phyloP scores from a whole-genome alignment of 2,113 vertebrate genomes.

The Embiotoca jacksoni region DNA sequence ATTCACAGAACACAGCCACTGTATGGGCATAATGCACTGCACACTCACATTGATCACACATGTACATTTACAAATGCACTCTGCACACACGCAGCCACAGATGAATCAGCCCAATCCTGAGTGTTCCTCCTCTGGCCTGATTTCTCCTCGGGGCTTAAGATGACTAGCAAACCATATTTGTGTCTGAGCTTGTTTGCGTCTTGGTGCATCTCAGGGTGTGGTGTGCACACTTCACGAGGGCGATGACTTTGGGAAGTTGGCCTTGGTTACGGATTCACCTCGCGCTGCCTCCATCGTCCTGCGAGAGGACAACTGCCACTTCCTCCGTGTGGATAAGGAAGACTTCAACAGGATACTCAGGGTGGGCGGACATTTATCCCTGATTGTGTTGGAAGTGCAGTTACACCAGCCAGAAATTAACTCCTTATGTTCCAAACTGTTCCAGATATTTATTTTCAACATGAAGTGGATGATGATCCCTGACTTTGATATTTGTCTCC shows the following conservation, averaged over 20 bases:
- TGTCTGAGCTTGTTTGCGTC: constrained; percentile 29
- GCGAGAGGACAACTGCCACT: constrained; percentile 98
- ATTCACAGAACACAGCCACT: constrained; percentile 36
- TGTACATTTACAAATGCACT: constrained; percentile 1
- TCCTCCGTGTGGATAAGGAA: constrained; percentile 97
- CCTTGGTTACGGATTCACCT: constrained; percentile 95
- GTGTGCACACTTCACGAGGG: constrained; percentile 98
- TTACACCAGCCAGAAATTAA: neutral
- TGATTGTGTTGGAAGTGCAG: neutral
- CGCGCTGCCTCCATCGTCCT: constrained; percentile 97
- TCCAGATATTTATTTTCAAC: neutral
- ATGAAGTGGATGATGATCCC: neutral
- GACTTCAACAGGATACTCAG: constrained; percentile 98
- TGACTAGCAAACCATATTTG: constrained; percentile 31
- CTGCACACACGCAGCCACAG: neutral
- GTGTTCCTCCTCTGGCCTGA: neutral
- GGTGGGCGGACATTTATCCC: constrained; percentile 80
- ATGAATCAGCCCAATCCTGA: constrained; percentile 32
- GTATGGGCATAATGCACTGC: constrained; percentile 7
- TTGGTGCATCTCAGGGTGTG: constrained; percentile 87
- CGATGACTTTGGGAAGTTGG: constrained; percentile 98
- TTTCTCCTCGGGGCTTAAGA: constrained; percentile 13
- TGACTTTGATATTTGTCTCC: constrained; percentile 55
- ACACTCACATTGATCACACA: neutral
- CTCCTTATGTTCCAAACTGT: too few relatives aligned